These are phyloP conservation scores for Crotalus helleri DNA, from an alignment of 2,113 vertebrate species.

Conservation along the genomic window DNA sequence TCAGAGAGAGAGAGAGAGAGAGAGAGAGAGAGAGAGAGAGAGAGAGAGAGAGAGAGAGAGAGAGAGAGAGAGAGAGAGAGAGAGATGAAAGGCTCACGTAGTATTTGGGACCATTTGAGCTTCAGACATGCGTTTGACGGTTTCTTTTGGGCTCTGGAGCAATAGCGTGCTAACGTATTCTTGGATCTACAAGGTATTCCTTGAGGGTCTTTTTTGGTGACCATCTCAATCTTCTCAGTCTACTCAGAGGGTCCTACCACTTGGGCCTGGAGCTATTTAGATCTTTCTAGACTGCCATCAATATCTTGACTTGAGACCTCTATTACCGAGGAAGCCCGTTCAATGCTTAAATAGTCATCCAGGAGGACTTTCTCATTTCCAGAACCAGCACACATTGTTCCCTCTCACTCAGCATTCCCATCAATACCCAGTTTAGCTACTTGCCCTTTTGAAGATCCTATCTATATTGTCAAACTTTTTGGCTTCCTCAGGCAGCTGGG, in stretches of 20 bases:
- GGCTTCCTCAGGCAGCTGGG: constrained; percentile 89
- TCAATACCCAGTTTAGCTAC: constrained; percentile 36
- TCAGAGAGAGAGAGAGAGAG: too few species aligned
- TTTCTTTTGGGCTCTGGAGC: background rate
- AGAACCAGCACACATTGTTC: background rate
- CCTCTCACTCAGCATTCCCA: background rate
- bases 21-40: too few species aligned
- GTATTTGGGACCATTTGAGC: background rate
- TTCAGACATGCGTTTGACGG: background rate
- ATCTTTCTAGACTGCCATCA: background rate
- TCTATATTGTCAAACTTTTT: constrained; percentile 90
- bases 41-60: too few species aligned
- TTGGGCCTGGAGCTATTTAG: background rate
- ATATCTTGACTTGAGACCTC: background rate
- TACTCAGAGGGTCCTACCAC: background rate
- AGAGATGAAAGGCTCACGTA: background rate
- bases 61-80: too few species aligned
- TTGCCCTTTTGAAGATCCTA: constrained; percentile 83
- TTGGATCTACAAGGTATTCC: background rate
- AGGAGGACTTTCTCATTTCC: background rate
- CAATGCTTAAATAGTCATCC: background rate
- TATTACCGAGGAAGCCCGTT: background rate
- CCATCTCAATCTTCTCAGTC: background rate
- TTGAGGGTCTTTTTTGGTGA: background rate
- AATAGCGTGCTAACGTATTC: background rate